Evolutionary conservation across 2,113 vertebrate genomes (phyloP), one percentile per base, ranked within the genome.

Genomic region (Perognathus longimembris): DNA sequence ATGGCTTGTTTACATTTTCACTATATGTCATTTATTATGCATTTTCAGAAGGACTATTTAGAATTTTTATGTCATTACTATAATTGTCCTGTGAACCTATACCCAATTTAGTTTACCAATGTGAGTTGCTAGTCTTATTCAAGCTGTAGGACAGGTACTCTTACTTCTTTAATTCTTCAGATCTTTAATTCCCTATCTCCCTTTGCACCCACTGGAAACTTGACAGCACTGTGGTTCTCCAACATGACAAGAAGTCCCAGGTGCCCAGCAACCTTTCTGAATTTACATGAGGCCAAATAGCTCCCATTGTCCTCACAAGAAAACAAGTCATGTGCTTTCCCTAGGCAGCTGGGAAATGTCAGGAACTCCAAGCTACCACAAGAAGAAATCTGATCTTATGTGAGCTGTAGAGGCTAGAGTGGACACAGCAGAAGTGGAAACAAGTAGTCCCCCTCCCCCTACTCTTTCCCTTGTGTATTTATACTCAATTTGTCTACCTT

Each of bases 11-110:
- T 97, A 96, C 94, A 97, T 96, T 93, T 96, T 95, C n/a, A 59
- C 94, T 96, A 93, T 96, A 95, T 95, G 96, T 95, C 92, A 96
- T 94, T 97, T 96, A 94, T 95, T 93, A 94, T 93, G 92, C 80
- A 94, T 96, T 95, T 96, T 95, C 89, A 93, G 89, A 92, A 88
- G 79, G 69, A 85, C 66, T 92, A 87, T 87, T 85, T 96, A 87
- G 74, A 95, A 96, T 70, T 95, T 96, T 96, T 93, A 86, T 81
- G 77, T 94, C 78, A 94, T 28, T 93, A 91, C 77, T 94, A 93
- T n/a, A 89, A 81, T 61, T 32, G 32, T 71, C 70, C 76, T 54
- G 63, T 26, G 81, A 93, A 84, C 66, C 86, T 81, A 87, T 9
- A 22, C 14, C 64, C 21, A 3, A 74, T 93, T 95, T 59, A 87